Evolutionary conservation across 2,888 invertebrate species (phyloP).

Genomic region (Euphydryas editha): DNA sequence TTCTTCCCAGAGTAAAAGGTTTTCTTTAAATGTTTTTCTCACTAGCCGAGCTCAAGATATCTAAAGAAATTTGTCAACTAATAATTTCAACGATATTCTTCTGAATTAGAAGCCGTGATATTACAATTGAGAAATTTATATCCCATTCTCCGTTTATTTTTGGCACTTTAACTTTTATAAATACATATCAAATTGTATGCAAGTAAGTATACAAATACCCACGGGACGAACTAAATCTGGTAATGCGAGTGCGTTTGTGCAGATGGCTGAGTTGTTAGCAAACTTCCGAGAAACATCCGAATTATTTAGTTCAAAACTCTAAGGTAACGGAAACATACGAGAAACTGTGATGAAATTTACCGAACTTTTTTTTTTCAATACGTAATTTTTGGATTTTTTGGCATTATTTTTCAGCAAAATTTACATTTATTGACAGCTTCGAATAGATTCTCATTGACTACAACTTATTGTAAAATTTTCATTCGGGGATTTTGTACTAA

Average conservation of each 20-base stretch:
- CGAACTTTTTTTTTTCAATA: not conserved
- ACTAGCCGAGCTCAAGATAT: too few species aligned
- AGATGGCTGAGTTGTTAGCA: conserved; percentile 57
- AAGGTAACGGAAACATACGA: conserved; percentile 47
- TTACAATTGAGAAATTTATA: not conserved
- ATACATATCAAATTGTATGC: conserved; percentile 4
- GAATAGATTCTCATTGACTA: too few species aligned
- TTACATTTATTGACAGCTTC: too few species aligned
- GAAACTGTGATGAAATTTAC: conserved; percentile 23
- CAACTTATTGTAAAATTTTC: too few species aligned
- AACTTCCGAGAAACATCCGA: conserved; percentile 63
- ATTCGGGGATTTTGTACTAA: too few species aligned
- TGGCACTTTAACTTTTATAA: not conserved
- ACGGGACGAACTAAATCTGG: conserved; percentile 52
- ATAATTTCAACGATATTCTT: too few species aligned
- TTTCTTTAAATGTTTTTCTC: too few species aligned
- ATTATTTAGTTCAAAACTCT: conserved; percentile 62
- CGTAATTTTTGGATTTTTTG: too few species aligned
- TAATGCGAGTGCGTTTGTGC: conserved; percentile 44
- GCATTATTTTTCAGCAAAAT: too few species aligned
- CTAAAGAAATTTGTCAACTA: too few species aligned
- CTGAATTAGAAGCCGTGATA: not conserved
- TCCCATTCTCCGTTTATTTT: not conserved
- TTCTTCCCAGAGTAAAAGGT: too few species aligned
- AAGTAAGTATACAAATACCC: conserved; percentile 46